phyloP scores from a whole-genome alignment of 1,140 invertebrate genomes.

The Drosophila mauritiana region DNA sequence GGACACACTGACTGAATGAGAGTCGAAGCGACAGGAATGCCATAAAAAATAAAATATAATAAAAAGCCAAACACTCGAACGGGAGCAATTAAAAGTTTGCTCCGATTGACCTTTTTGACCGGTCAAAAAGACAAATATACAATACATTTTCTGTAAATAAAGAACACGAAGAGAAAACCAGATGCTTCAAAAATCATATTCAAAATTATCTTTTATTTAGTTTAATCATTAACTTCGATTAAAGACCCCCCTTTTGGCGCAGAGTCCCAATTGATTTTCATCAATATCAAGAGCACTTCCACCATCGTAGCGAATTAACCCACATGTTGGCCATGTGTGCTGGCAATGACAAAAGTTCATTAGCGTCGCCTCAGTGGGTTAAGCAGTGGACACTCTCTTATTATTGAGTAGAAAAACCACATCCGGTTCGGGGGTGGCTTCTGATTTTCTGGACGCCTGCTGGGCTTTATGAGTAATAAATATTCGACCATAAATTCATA shows the following conservation, averaged over 20 bases:
- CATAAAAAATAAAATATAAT: constrained; percentile 46
- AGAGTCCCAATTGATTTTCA: constrained; percentile 24
- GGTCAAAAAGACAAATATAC: background rate
- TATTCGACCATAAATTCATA: constrained; percentile 81
- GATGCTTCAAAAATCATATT: too few species aligned
- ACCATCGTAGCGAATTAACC: constrained; percentile 13
- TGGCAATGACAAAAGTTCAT: constrained; percentile 73
- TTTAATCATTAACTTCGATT: background rate
- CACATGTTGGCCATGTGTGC: constrained; percentile 41
- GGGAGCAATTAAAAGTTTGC: constrained; percentile 38
- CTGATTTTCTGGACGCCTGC: constrained; percentile 56
- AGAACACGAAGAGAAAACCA: too few species aligned
- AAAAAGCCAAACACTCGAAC: constrained; percentile 14
- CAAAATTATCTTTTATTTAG: background rate
- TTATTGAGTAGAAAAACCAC: background rate
- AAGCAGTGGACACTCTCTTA: constrained; percentile 28
- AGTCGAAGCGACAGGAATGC: constrained; percentile 51
- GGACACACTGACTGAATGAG: constrained; percentile 14
- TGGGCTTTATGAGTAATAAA: constrained; percentile 77
- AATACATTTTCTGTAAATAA: too few species aligned
- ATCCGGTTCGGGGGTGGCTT: constrained; percentile 23
- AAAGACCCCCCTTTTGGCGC: background rate
- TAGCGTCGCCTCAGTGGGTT: constrained; percentile 71
- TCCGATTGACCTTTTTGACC: constrained; percentile 32
- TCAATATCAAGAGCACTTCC: constrained; percentile 8